These are phyloP conservation scores for Micrasema longulum DNA, from an alignment of 1,140 invertebrate genomes.

Conservation along the genomic window DNA sequence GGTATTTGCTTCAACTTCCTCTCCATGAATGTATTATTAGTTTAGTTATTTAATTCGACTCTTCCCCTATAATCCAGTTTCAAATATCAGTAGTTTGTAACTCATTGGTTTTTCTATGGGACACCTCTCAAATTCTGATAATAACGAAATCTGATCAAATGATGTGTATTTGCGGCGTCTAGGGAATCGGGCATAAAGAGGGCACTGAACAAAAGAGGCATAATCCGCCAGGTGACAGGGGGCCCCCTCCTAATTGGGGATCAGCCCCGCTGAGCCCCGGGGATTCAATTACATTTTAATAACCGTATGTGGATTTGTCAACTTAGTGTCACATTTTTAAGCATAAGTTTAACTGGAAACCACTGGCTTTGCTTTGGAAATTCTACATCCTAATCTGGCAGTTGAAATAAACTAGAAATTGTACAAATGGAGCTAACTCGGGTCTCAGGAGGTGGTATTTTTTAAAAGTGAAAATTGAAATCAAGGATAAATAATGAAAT, in stretches of 20 bases:
- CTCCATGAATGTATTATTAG: no score
- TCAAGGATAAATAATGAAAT: slow-evolving; percentile 17
- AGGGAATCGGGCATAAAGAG: slow-evolving; percentile 13
- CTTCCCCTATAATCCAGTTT: no score
- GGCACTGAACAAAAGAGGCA: slow-evolving; percentile 23
- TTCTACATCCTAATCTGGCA: no score
- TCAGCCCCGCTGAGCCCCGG: slow-evolving; percentile 45
- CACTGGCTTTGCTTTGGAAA: no score
- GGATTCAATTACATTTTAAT: slow-evolving; percentile 56
- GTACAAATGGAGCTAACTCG: neutral
- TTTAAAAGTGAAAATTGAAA: slow-evolving; percentile 32
- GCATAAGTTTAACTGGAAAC: no score
- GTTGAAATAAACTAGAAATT: no score
- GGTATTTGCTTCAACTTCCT: no score
- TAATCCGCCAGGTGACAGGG: slow-evolving; percentile 55
- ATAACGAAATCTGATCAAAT: slow-evolving; percentile 48
- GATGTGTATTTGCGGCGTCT: slow-evolving; percentile 43
- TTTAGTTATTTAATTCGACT: no score
- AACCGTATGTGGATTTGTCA: slow-evolving; percentile 55
- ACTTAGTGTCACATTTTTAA: slow-evolving; percentile 2
- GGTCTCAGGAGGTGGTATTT: slow-evolving; percentile 27
- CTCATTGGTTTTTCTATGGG: no score
- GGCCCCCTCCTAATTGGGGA: slow-evolving; percentile 52
- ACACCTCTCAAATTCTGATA: slow-evolving; percentile 22
- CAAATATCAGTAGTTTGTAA: no score